Percentiles rank a stretch among this genome's conserved stretches.
Evolutionary conservation across 2,888 invertebrate genomes (phyloP).

Genomic region (Drosophila meridiana): DNA sequence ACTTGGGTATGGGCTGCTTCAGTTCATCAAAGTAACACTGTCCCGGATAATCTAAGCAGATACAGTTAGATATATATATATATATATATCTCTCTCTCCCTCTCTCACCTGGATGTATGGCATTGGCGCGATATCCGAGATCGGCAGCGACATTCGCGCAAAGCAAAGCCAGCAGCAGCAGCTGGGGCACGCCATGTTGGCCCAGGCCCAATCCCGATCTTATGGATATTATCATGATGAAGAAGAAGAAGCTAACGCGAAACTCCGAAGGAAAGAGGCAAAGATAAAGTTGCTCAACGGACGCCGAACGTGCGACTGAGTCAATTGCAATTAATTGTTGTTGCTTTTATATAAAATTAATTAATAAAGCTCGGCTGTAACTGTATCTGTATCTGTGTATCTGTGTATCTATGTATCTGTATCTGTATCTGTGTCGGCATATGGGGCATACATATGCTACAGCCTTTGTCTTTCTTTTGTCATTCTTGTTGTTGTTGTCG

Average conservation of each 20-base stretch:
- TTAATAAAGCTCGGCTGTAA: constrained; percentile 61
- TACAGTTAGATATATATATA: neutral
- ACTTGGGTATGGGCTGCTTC: constrained; percentile 77
- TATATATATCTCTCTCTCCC: neutral
- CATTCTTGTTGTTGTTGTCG: constrained; percentile 1
- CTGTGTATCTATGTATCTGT: neutral
- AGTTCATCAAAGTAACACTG: constrained; percentile 82
- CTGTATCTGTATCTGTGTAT: constrained; percentile 16
- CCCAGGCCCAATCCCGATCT: constrained; percentile 13
- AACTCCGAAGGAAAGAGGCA: neutral
- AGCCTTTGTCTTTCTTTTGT: constrained; percentile 11
- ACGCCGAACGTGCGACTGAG: constrained; percentile 78
- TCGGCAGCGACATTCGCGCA: constrained; percentile 55
- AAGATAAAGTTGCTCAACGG: constrained; percentile 25
- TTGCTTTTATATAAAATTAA: constrained; percentile 83
- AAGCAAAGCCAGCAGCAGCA: constrained; percentile 46
- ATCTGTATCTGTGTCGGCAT: constrained; percentile 16
- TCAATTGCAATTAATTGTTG: constrained; percentile 82
- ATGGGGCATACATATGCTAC: constrained; percentile 54
- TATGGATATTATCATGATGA: constrained; percentile 22
- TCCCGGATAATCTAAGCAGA: constrained; percentile 72
- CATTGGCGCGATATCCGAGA: constrained; percentile 79
- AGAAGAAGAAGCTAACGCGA: neutral
- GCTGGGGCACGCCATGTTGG: constrained; percentile 16
- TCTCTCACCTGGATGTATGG: constrained; percentile 74